Conservation (phyloP, 2,113 vertebrate genomes). For the Gopherus evgoodei region DNA sequence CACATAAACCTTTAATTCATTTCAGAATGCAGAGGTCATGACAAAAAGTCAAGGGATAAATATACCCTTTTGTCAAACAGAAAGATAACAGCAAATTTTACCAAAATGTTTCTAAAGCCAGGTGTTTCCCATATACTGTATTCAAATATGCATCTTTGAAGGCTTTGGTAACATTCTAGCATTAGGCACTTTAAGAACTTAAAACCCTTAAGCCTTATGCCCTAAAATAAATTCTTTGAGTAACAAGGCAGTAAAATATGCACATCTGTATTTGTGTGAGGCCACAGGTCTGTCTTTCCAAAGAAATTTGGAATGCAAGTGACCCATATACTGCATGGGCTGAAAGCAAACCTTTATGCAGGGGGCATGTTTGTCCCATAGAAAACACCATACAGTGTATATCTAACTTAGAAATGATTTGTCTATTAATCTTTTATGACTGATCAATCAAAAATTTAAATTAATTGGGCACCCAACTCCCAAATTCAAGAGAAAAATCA, state of each 20-base stretch:
- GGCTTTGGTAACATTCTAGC: neutral
- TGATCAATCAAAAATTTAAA: neutral
- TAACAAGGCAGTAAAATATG: neutral
- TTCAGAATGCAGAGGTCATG: conserved; percentile 80
- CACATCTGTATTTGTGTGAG: neutral
- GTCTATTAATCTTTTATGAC: neutral
- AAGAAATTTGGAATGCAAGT: neutral
- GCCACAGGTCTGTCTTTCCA: neutral
- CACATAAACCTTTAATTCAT: conserved; percentile 79
- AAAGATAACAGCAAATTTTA: conserved; percentile 58
- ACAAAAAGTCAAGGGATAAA: conserved; percentile 69
- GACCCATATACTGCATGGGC: accelerated
- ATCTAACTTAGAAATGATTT: neutral
- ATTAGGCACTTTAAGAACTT: neutral
- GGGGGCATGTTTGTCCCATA: neutral
- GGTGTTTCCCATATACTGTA: conserved; percentile 73
- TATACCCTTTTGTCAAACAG: conserved; percentile 73
- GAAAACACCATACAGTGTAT: neutral
- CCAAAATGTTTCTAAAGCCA: conserved; percentile 46
- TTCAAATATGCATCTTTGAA: conserved; percentile 16
- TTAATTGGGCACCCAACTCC: neutral
- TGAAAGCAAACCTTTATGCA: neutral
- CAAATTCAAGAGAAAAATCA: neutral
- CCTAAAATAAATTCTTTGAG: conserved; percentile 32
- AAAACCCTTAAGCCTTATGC: neutral